Conservation (phyloP, 2,113 vertebrate genomes). For the Lonchura striata region DNA sequence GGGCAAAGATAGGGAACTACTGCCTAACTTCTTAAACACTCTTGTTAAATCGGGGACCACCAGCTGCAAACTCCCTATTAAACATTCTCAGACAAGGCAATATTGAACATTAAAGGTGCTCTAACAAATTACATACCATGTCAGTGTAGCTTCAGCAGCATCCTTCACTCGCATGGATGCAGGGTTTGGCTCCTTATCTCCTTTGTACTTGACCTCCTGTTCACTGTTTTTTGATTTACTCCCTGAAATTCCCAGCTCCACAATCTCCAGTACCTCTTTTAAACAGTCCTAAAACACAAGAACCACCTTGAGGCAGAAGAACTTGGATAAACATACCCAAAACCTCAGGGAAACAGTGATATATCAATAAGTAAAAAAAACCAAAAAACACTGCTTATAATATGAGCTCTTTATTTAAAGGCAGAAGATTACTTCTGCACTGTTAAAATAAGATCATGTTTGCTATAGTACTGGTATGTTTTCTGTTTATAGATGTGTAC, state of each 20-base stretch:
- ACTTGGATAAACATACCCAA: neutral
- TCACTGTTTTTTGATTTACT: conserved; percentile 91
- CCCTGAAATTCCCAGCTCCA: conserved; percentile 94
- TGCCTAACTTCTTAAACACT: neutral
- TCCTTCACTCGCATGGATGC: conserved; percentile 97
- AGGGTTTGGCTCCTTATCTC: conserved; percentile 92
- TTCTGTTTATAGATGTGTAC: neutral
- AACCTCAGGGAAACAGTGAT: neutral
- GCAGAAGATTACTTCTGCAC: neutral
- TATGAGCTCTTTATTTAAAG: neutral
- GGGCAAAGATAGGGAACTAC: neutral
- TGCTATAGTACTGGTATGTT: neutral
- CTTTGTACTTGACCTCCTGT: conserved; percentile 92
- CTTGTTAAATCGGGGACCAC: neutral
- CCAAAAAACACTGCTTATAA: neutral
- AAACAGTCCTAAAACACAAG: conserved; percentile 84
- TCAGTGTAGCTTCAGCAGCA: conserved; percentile 92
- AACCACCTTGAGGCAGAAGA: neutral
- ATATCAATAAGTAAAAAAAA: neutral
- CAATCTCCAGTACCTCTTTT: conserved; percentile 93
- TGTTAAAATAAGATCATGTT: neutral
- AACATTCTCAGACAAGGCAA: neutral
- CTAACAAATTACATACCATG: conserved; percentile 79
- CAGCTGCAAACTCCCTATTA: neutral
- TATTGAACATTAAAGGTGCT: neutral